A percentile compares a stretch with the other conserved stretches of the same genome.
These are phyloP conservation scores for Sceloporus tristichus DNA, from an alignment of 2,113 vertebrate genomes.

Conservation along the genomic window DNA sequence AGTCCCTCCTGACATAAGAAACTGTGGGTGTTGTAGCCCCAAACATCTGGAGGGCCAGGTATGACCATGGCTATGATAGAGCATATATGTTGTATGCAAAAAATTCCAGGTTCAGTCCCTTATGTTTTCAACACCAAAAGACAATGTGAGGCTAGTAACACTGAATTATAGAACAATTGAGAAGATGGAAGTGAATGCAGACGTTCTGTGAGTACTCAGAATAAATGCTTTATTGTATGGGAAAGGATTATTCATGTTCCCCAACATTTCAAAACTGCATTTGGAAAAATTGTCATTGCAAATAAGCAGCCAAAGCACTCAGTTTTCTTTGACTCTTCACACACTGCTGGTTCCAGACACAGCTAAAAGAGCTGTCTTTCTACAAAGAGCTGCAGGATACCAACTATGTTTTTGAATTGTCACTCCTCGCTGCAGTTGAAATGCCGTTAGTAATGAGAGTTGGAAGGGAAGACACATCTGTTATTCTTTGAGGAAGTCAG, in stretches of 20 bases:
- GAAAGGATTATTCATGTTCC: background rate
- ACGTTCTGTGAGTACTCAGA: background rate
- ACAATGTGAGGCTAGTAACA: background rate
- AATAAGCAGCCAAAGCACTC: background rate
- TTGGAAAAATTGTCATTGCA: background rate
- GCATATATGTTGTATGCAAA: background rate
- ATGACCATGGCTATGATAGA: background rate
- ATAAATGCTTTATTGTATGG: background rate
- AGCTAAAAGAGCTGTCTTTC: background rate
- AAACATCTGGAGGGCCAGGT: too few relatives aligned
- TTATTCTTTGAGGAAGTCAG: constrained; percentile 77
- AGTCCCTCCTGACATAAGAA: too few relatives aligned
- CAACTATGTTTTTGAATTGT: constrained; percentile 52
- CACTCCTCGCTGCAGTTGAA: constrained; percentile 53
- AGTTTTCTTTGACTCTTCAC: background rate
- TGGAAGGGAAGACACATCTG: constrained; percentile 74
- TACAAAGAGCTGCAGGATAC: constrained; percentile 31
- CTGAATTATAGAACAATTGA: background rate
- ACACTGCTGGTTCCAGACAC: background rate
- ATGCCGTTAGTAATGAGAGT: constrained; percentile 70
- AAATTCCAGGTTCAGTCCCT: background rate
- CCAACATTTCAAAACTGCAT: background rate
- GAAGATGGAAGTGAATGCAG: background rate
- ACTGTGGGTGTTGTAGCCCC: too few relatives aligned
- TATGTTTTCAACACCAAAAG: background rate